Evolutionary conservation across 2,888 invertebrate species (phyloP).

Genomic region (Ligdia adustata): DNA sequence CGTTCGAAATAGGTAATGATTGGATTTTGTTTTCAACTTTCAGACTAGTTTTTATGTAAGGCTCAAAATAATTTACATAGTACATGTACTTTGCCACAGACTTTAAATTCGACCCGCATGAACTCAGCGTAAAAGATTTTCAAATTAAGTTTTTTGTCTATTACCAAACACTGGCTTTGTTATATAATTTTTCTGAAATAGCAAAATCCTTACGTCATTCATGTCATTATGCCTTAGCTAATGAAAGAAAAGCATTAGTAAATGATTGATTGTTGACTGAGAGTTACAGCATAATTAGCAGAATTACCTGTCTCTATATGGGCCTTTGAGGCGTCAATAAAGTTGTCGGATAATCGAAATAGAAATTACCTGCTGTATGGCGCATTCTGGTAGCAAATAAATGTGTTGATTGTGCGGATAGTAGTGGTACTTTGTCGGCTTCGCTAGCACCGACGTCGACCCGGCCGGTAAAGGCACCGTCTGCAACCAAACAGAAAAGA

Average conservation of each 20-base stretch:
- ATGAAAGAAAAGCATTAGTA: background rate
- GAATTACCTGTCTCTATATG: conserved; percentile 1
- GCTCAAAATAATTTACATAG: conserved; percentile 10
- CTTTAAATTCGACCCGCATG: conserved; percentile 19
- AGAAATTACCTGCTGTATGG: conserved; percentile 91
- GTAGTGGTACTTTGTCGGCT: conserved; percentile 96
- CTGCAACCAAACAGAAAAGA: conserved; percentile 78
- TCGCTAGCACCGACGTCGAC: conserved; percentile 88
- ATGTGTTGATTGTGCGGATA: conserved; percentile 97
- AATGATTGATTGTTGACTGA: conserved; percentile 3
- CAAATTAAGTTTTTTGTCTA: background rate
- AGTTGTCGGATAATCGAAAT: conserved; percentile 32
- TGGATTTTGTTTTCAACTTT: too few relatives aligned
- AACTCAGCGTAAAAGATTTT: conserved; percentile 7
- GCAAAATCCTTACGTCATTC: background rate
- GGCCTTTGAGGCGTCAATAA: conserved; percentile 41
- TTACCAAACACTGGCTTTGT: background rate
- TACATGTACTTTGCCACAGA: conserved; percentile 19
- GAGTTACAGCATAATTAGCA: conserved; percentile 5
- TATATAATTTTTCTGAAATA: background rate
- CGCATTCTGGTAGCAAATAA: conserved; percentile 96
- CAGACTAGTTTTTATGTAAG: too few relatives aligned
- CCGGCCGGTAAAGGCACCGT: conserved; percentile 87
- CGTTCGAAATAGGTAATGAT: too few relatives aligned
- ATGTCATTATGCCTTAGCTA: background rate